A percentile compares a stretch with the other conserved stretches of the same genome.
Evolutionary conservation across 2,888 invertebrate species (phyloP).

Genomic region (Xestoiulus laeticollis): DNA sequence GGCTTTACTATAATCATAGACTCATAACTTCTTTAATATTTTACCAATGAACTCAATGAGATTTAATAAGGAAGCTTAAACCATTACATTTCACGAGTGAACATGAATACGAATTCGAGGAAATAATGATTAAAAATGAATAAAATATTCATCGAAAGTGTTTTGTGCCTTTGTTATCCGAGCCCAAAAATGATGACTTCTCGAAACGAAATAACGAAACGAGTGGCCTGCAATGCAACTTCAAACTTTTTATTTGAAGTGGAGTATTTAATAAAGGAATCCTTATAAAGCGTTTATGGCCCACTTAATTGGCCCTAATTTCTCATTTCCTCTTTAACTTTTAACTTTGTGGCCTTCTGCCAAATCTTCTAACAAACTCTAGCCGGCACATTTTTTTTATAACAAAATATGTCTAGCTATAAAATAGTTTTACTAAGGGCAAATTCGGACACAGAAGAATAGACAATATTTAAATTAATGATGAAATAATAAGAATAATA

Average conservation of each 20-base stretch:
- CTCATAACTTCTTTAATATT: background rate
- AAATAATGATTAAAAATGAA: conserved; percentile 26
- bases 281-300: background rate
- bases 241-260: background rate
- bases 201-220: background rate
- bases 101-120: background rate
- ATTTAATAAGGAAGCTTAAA: background rate
- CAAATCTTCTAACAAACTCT: background rate
- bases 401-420: background rate
- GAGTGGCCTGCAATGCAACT: background rate
- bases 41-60: background rate
- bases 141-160: background rate
- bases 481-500: too few species aligned
- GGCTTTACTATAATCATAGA: too few species aligned
- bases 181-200: background rate
- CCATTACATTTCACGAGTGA: background rate
- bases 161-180: conserved; percentile 9
- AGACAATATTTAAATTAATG: too few species aligned
- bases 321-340: conserved; percentile 9
- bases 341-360: background rate
- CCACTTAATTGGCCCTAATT: conserved; percentile 11
- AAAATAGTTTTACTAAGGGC: too few species aligned
- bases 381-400: background rate
- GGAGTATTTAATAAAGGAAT: background rate
- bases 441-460: too few species aligned